These are phyloP conservation scores for Galago senegalensis DNA, from an alignment of 2,797 vertebrate genomes.

Conservation along the genomic window DNA sequence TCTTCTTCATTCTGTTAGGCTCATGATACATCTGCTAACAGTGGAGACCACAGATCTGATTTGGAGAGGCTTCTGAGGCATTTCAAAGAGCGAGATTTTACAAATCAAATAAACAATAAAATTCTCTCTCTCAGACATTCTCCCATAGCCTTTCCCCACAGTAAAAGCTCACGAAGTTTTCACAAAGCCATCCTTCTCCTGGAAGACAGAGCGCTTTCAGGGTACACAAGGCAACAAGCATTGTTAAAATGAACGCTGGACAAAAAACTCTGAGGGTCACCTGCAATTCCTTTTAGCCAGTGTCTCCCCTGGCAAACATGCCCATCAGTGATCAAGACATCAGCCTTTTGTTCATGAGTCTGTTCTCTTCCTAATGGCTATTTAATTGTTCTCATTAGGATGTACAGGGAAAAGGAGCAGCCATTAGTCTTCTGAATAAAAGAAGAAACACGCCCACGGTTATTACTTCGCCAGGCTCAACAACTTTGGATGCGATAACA, in stretches of 20 bases:
- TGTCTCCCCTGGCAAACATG: background rate
- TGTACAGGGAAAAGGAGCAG: slow-evolving; percentile 15
- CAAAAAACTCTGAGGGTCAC: background rate
- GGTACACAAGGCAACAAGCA: background rate
- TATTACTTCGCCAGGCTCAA: slow-evolving; percentile 46
- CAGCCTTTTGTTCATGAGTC: slow-evolving; percentile 64
- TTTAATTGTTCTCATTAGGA: slow-evolving; percentile 77
- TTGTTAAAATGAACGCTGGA: background rate
- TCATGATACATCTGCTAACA: background rate
- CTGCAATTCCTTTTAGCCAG: background rate
- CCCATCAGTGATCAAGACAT: slow-evolving; percentile 31
- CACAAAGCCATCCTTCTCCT: background rate
- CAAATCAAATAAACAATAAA: background rate
- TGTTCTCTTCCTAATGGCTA: slow-evolving; percentile 58
- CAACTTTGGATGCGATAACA: slow-evolving; percentile 25
- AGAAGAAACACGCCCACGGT: slow-evolving; percentile 45
- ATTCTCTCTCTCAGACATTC: background rate
- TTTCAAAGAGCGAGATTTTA: background rate
- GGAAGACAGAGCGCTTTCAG: background rate
- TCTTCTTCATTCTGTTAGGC: background rate
- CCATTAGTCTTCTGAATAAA: slow-evolving; percentile 57
- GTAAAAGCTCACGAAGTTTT: background rate
- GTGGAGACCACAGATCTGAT: background rate
- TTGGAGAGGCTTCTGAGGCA: background rate
- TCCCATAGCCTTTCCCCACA: background rate